Percentiles rank a stretch among this genome's conserved stretches.
Evolutionary conservation across 1,140 invertebrate species (phyloP).

Genomic region (Drosophila lini): DNA sequence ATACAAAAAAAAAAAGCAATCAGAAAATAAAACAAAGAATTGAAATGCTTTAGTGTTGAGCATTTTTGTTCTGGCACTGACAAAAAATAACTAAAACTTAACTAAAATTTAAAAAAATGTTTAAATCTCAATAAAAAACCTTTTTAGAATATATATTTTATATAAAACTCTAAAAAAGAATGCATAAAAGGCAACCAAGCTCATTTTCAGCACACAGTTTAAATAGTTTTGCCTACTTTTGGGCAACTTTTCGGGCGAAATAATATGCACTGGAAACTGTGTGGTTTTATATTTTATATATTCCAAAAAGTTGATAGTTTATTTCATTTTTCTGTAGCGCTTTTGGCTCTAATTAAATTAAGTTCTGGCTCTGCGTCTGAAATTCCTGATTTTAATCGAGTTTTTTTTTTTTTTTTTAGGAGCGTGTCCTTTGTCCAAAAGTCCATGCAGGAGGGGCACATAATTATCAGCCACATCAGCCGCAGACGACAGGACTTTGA

Average conservation of each 20-base stretch:
- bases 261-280: background rate
- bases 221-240: constrained; percentile 8
- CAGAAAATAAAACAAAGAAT: background rate
- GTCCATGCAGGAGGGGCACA: constrained; percentile 63
- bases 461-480: constrained; percentile 80
- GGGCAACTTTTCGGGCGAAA: background rate
- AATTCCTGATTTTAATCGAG: constrained; percentile 23
- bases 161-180: background rate
- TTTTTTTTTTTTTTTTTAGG: constrained; percentile 5
- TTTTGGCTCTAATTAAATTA: constrained; percentile 24
- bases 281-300: background rate
- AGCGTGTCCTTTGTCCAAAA: constrained; percentile 4
- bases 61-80: background rate
- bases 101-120: no score
- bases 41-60: background rate
- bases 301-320: constrained; percentile 10
- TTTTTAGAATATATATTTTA: no score
- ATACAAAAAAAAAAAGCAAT: background rate
- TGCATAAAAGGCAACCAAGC: no score
- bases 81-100: background rate
- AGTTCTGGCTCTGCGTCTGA: constrained; percentile 6
- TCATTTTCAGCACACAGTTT: background rate
- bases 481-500: constrained; percentile 73
- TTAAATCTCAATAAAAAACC: no score
- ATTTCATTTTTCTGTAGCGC: background rate